Evolutionary conservation across 2,797 vertebrate genomes (phyloP).

Genomic region (Esox lucius): DNA sequence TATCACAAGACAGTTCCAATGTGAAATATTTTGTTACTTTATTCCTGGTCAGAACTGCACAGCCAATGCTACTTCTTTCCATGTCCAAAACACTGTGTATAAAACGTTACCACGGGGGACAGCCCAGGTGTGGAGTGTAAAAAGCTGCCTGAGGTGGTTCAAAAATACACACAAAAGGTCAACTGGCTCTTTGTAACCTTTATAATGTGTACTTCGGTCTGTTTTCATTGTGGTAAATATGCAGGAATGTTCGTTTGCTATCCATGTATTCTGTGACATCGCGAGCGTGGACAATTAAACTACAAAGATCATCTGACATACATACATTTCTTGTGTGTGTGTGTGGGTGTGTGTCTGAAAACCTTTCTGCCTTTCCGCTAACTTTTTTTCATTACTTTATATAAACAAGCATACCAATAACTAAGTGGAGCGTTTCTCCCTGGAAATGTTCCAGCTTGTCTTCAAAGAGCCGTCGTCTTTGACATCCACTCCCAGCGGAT

Average conservation of each 20-base stretch:
- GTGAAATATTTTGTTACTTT: no score
- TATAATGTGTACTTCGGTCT: slow-evolving; percentile 24
- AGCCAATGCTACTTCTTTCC: no score
- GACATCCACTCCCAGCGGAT: slow-evolving; percentile 45
- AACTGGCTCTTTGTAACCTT: slow-evolving; percentile 36
- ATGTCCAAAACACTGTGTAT: no score
- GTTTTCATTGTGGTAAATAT: slow-evolving; percentile 13
- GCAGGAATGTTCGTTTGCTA: neutral
- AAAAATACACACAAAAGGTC: slow-evolving; percentile 43
- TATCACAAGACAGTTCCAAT: no score
- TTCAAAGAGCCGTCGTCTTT: slow-evolving; percentile 36
- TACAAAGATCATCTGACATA: neutral
- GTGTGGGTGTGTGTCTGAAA: neutral
- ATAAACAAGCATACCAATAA: neutral
- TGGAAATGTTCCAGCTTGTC: slow-evolving; percentile 33
- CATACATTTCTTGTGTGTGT: neutral
- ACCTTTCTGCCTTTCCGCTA: slow-evolving; percentile 38
- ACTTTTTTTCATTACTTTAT: slow-evolving; percentile 42
- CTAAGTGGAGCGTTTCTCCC: slow-evolving; percentile 43
- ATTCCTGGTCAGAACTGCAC: no score
- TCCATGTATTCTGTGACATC: neutral
- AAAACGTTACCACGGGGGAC: no score
- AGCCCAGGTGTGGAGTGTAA: slow-evolving; percentile 22
- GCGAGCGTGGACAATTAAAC: neutral
- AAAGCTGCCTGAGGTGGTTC: slow-evolving; percentile 35